Conservation (phyloP, 2,797 vertebrate species). For the Toxotes lorentzi region DNA sequence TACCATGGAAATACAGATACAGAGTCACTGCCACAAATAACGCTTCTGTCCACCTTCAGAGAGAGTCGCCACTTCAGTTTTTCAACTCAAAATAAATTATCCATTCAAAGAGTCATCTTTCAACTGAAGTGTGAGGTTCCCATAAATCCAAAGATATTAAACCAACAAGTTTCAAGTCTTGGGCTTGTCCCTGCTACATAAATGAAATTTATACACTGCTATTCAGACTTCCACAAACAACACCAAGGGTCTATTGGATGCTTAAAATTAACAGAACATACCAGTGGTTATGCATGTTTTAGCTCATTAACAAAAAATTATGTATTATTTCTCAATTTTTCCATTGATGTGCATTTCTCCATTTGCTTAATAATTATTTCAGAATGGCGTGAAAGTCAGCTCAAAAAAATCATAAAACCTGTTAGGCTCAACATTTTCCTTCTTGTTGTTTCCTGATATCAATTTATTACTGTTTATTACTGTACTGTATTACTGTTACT, state of each 20-base stretch:
- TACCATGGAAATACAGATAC: constrained; percentile 31
- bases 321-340: no score
- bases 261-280: neutral
- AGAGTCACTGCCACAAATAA: constrained; percentile 27
- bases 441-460: constrained; percentile 11
- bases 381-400: neutral
- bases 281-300: neutral
- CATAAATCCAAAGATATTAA: constrained; percentile 49
- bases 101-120: constrained; percentile 35
- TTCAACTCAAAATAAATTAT: constrained; percentile 39
- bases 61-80: constrained; percentile 21
- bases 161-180: constrained; percentile 24
- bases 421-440: neutral
- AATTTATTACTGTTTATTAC: neutral
- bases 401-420: neutral
- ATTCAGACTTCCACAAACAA: neutral
- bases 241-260: neutral
- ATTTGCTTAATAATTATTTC: neutral
- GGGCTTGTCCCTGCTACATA: neutral
- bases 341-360: no score
- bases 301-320: neutral
- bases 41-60: constrained; percentile 26
- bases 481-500: no score
- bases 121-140: constrained; percentile 65
- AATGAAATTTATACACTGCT: constrained; percentile 3